Evolutionary conservation across 2,888 invertebrate genomes (phyloP).

Genomic region (Pristionchus maxplancki): DNA sequence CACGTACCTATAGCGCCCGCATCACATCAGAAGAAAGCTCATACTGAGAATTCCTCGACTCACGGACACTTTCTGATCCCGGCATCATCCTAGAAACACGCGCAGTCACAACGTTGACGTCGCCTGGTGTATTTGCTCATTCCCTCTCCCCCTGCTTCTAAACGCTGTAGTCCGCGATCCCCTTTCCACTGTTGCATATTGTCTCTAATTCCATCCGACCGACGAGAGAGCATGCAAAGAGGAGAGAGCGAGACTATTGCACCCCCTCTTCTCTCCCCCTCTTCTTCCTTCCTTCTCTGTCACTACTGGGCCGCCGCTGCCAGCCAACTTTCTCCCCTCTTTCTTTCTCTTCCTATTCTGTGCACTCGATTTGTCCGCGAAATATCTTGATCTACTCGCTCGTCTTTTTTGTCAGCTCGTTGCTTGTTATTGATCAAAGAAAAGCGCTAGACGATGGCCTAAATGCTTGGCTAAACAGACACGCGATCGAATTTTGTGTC

Average conservation of each 20-base stretch:
- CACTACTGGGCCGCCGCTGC: background rate
- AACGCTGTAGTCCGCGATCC: constrained; percentile 8
- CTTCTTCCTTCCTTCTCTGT: background rate
- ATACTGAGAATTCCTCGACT: background rate
- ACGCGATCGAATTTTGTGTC: no score
- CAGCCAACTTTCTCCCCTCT: background rate
- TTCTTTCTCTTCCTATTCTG: background rate
- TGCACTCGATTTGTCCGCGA: background rate
- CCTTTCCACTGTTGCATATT: background rate
- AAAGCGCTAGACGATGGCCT: background rate
- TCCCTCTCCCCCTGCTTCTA: background rate
- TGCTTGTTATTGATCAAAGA: background rate
- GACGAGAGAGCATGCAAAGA: no score
- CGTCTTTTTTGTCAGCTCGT: background rate
- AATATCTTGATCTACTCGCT: background rate
- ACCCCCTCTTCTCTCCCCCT: background rate
- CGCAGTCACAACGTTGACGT: background rate
- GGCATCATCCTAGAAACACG: background rate
- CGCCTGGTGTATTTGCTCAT: constrained; percentile 17
- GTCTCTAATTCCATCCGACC: background rate
- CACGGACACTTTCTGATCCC: background rate
- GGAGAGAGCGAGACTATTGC: no score
- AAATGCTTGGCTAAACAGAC: background rate
- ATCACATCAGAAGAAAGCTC: background rate
- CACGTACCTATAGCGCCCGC: background rate